Evolutionary conservation across 2,113 vertebrate genomes (phyloP), one percentile per base, ranked within the genome.

Genomic region (Elephas maximus): DNA sequence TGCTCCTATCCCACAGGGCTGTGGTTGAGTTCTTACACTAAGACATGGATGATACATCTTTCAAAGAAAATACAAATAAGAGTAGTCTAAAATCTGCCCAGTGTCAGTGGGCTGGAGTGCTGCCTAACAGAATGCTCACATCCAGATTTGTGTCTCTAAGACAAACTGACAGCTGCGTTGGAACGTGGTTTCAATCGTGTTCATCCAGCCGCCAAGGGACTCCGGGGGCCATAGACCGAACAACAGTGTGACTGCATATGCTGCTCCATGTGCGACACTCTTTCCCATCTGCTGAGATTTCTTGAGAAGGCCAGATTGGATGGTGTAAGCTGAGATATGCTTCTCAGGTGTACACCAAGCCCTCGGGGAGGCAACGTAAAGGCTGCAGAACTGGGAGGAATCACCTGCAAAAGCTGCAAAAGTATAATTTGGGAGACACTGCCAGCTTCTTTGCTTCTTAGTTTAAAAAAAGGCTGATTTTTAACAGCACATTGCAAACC

Each of bases 11-110:
- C 57, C 71, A 21, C 60, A 28, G 11, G 3, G 6, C 76, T 33
- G 4, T 14, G 77, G 48, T 15, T 18, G 8, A 17, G 30, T 81
- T 53, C 65, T 88, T 63, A 84, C 8, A 48, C 18, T 41, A 20
- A 30, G 45, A 90, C 65, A 93, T 18, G 77, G 90, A 51, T 5
- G 8, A 26, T 30, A 7, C 44, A 33, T 21, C 3, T 69, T 62
- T 63, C 41, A 85, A 78, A 93, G 76, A 73, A 94, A 93, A 87
- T 20, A 17, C 48, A 95, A 74, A 85, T 67, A 88, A 67, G 53
- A 30, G 9, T 62, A 2, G 69, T 82, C 76, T 80, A 30, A 76
- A 33, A 53, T 41, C 37, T 57, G 21, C 41, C 76, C 71, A 24
- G 21, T 18, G 24, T 69, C 8, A 30, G 71, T 26, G 51, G 74